Evolutionary conservation across 2,797 vertebrate genomes (phyloP).

Genomic region (Pantherophis vulpinus): DNA sequence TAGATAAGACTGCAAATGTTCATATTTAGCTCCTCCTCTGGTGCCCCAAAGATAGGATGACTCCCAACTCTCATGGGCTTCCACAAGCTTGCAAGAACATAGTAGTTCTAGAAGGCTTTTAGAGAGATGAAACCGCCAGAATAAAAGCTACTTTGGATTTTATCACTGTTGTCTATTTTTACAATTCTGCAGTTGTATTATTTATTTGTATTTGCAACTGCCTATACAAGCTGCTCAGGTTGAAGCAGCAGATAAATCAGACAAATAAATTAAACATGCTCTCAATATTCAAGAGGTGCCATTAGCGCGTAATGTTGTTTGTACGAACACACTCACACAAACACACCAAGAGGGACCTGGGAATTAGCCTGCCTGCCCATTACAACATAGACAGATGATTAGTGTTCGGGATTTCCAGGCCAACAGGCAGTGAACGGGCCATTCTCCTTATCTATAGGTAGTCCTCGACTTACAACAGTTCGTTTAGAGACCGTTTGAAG

Average conservation of each 20-base stretch:
- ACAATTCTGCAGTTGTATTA: background rate
- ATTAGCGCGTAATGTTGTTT: background rate
- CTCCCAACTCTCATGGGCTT: background rate
- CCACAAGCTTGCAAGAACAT: background rate
- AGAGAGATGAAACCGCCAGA: background rate
- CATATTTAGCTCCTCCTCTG: background rate
- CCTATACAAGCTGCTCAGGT: background rate
- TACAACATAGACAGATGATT: background rate
- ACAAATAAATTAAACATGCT: background rate
- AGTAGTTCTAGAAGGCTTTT: background rate
- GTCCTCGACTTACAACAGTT: too few species aligned
- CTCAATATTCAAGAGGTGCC: background rate
- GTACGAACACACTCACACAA: background rate
- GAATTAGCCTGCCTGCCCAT: background rate
- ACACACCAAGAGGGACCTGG: background rate
- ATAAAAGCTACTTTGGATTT: background rate
- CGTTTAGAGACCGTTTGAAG: too few species aligned
- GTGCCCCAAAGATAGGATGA: background rate
- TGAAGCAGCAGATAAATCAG: background rate
- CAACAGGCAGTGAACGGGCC: background rate
- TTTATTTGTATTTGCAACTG: background rate
- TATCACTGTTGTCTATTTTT: background rate
- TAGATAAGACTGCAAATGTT: background rate
- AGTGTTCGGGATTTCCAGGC: background rate
- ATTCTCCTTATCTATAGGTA: too few species aligned